These are phyloP conservation scores for Amphibalanus amphitrite DNA, from an alignment of 1,140 invertebrate species.

Conservation along the genomic window DNA sequence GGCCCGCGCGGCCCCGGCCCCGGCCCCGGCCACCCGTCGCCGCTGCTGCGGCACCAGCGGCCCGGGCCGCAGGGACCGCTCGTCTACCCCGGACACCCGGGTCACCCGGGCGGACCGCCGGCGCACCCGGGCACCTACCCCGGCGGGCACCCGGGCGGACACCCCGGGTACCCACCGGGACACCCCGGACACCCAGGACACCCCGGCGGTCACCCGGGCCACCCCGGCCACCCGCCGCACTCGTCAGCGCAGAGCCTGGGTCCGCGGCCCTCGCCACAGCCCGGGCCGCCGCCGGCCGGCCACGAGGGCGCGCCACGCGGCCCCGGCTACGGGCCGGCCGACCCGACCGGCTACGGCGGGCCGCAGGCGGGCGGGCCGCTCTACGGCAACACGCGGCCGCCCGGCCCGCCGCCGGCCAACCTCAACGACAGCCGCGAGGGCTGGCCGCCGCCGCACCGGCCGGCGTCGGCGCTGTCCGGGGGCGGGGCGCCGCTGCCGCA, in stretches of 20 bases:
- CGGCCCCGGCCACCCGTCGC: conserved; percentile 1
- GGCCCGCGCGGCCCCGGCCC: conserved; percentile 6
- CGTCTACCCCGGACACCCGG: conserved; percentile 12
- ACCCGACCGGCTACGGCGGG: neutral
- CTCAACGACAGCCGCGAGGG: conserved; percentile 5
- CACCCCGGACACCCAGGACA: conserved; percentile 11
- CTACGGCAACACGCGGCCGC: conserved; percentile 4
- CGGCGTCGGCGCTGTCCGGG: conserved; percentile 5
- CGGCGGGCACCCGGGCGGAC: too few relatives aligned
- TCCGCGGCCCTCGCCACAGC: conserved; percentile 9
- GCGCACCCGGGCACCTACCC: conserved; percentile 1
- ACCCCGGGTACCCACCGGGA: conserved; percentile 7
- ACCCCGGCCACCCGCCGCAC: conserved; percentile 12
- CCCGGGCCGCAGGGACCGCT: conserved; percentile 14
- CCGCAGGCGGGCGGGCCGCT: neutral
- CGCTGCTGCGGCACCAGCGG: conserved; percentile 9
- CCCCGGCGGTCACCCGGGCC: conserved; percentile 8
- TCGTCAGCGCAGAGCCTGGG: conserved; percentile 4
- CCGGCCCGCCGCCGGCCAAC: conserved; percentile 4
- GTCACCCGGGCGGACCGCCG: conserved; percentile 5
- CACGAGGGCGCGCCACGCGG: neutral
- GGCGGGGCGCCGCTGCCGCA: neutral
- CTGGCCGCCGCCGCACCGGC: conserved; percentile 3
- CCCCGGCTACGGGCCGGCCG: neutral
- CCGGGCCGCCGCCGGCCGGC: neutral